Base-by-base conservation (phyloP, 2,888 invertebrate species). In the Microctonus brassicae region DNA sequence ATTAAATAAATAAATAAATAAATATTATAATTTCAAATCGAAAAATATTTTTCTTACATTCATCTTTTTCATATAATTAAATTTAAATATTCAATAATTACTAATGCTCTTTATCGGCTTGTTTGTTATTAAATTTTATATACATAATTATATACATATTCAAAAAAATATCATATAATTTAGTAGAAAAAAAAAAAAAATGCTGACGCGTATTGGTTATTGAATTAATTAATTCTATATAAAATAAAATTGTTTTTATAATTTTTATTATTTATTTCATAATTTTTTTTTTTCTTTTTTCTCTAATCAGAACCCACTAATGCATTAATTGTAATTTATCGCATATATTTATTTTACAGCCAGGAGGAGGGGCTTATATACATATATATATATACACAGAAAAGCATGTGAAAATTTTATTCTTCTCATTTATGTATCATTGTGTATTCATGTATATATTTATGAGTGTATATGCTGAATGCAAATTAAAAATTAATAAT, bases 321-420 rank as follows among this genome's bases (percentile, higher is more conserved):
- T 77, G 76, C 76, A 75, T 73, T 76, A 76, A 75, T 77, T 73
- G 72, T 73, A 55, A 68, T 70, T 39, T 65, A 75, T 74, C 76
- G 76, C 75, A 74, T 76, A 67, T 75, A 69, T 84, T 86, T 84
- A 82, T 84, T 85, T 82, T 86, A 84, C 85, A 86, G 84, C 84
- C 82, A 87, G 85, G 86, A 86, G 86, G 81, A 85, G 86, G 87
- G 84, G 86, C 85, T 85, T n/a, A n/a, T n/a, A n/a, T n/a, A n/a
- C n/a, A n/a, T n/a, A n/a, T n/a, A n/a, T n/a, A n/a, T 87, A 72
- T 79, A 68, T 79, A 81, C 79, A 81, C 82, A 76, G 75, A 81
- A 83, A 76, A 77, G 84, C 84, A 84, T 85, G 85, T 72, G 77
- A 47, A 47, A 83, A 64, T 76, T 74, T 74, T 65, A 75, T 29